Base-by-base conservation (phyloP, 2,113 vertebrate genomes). In the Gallinago undulata region DNA sequence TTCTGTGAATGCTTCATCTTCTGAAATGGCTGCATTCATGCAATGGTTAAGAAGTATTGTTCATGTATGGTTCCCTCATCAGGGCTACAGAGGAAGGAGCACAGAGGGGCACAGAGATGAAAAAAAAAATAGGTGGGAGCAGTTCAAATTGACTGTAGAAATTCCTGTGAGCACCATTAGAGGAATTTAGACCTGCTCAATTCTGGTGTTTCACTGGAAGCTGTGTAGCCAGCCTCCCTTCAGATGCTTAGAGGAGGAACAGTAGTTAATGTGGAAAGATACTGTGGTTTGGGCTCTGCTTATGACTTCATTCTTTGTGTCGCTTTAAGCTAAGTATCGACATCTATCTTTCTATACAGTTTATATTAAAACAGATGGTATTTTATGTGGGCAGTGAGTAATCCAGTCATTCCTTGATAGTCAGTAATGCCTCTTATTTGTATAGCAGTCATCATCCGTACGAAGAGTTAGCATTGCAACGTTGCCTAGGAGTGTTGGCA, bases 401-500 rank as follows among this genome's bases (percentile, higher is more conserved):
- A 89, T 22, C 17, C 22, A 66, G 51, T 55, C 37, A 30, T 85
- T 78, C 83, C 85, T 76, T 87, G 90, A 22, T 82, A 72, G 82
- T 80, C 68, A 89, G 84, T 88, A 94, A 94, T 68, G 35, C 83
- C 82, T 97, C 73, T 96, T 85, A 18, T 94, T 93, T 90, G 51
- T 67, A 1, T n/a, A 99, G 99, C 96, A 98, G 2, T 95, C 98
- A 0, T 93, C 98, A 39, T 83, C 98, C 56, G 98, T 98, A 35
- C 94, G 99, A 72, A 98, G 99, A 93, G 98, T 99, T 84, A 99
- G 99, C 96, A 98, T 99, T 93, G 98, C 98, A 21, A 62, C 98
- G 4, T 97, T 99, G 62, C 98, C 99, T 33, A 98, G 99, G 93
- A 98, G 97, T 39, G 89, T 88, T 70, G 98, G 97, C 91, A 98